Conservation (phyloP, 2,888 invertebrate species). For the Ceramica pisi region DNA sequence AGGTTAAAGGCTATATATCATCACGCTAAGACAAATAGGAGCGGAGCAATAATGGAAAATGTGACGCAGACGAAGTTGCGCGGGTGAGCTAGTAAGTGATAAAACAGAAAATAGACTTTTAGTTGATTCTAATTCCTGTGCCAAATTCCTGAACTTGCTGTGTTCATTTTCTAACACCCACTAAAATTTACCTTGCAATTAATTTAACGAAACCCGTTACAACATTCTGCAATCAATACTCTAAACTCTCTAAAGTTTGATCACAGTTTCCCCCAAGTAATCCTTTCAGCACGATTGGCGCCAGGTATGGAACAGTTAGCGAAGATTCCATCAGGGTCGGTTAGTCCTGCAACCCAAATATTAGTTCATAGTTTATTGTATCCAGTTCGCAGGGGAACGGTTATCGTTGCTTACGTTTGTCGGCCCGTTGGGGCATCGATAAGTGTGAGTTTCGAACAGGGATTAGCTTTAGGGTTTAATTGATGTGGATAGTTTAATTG, state of each 20-base stretch:
- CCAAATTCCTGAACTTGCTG: neutral
- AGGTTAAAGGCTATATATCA: too few relatives aligned
- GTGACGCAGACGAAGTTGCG: too few relatives aligned
- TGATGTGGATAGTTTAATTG: constrained; percentile 68
- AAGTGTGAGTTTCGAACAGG: constrained; percentile 67
- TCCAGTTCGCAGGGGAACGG: constrained; percentile 72
- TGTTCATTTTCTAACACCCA: neutral
- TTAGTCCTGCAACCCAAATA: constrained; percentile 77
- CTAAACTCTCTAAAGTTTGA: constrained; percentile 48
- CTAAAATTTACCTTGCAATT: constrained; percentile 22
- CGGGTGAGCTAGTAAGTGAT: too few relatives aligned
- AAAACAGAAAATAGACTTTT: neutral
- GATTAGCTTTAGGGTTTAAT: constrained; percentile 70
- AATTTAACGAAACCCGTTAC: constrained; percentile 5
- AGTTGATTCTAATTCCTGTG: neutral
- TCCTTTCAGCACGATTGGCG: constrained; percentile 38
- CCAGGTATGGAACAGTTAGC: constrained; percentile 45
- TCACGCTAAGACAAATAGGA: too few relatives aligned
- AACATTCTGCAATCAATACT: constrained; percentile 19
- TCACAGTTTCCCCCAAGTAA: constrained; percentile 46
- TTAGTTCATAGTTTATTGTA: constrained; percentile 77
- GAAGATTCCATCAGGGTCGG: constrained; percentile 59
- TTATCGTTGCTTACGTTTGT: constrained; percentile 72
- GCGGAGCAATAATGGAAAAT: too few relatives aligned
- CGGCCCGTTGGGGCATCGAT: constrained; percentile 68